Percentiles rank a stretch among this genome's conserved stretches.
These are phyloP conservation scores for Apis laboriosa DNA, from an alignment of 1,140 invertebrate species.

Conservation along the genomic window DNA sequence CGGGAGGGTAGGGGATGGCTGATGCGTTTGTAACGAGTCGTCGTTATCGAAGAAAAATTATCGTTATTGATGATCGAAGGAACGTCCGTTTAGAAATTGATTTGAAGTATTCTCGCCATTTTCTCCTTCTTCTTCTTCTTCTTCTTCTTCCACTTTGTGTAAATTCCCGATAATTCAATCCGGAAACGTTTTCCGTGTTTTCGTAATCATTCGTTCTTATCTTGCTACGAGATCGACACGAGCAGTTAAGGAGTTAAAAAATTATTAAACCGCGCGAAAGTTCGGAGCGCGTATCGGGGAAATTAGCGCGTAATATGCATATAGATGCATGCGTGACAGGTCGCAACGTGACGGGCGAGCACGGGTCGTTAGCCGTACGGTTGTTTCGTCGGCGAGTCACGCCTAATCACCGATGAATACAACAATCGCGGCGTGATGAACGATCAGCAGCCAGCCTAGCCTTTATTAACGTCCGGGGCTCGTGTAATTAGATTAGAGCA, in stretches of 20 bases:
- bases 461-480: constrained; percentile 62
- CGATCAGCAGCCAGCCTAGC: constrained; percentile 61
- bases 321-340: constrained; percentile 54
- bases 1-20: background rate
- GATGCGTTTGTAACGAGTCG: constrained; percentile 27
- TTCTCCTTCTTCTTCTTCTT: too few species aligned
- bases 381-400: constrained; percentile 64
- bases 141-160: too few species aligned
- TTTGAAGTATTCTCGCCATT: too few species aligned
- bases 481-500: constrained; percentile 66
- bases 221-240: background rate
- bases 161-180: too few species aligned
- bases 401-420: constrained; percentile 70
- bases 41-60: constrained; percentile 14
- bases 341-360: constrained; percentile 48
- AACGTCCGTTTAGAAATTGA: too few species aligned
- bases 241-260: too few species aligned
- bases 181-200: background rate
- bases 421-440: constrained; percentile 70
- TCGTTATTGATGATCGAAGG: too few species aligned
- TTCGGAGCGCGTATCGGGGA: background rate
- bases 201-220: constrained; percentile 1
- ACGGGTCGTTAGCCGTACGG: constrained; percentile 68
- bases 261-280: too few species aligned
- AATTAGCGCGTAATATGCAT: constrained; percentile 62